Conservation (phyloP, 2,888 invertebrate species). For the Synanthedon vespiformis region DNA sequence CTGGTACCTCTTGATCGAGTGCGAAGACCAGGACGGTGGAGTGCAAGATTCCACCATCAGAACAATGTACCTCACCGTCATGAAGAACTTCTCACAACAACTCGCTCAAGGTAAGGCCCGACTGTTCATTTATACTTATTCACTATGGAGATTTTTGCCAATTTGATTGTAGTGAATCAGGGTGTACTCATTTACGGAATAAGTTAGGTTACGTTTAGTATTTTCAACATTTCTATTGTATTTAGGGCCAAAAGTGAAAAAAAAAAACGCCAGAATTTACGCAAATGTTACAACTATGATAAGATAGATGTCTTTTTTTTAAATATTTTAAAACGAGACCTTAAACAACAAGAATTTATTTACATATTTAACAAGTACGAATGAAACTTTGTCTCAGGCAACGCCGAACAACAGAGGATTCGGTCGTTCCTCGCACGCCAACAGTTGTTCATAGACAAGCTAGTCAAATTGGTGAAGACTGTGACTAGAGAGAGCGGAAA, state of each 20-base stretch:
- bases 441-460: conserved; percentile 90
- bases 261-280: too few species aligned
- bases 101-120: conserved; percentile 70
- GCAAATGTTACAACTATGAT: too few species aligned
- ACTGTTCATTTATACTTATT: too few species aligned
- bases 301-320: too few species aligned
- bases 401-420: conserved; percentile 78
- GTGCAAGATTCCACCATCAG: conserved; percentile 80
- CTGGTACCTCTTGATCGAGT: conserved; percentile 96
- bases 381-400: conserved; percentile 43
- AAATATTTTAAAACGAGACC: too few species aligned
- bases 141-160: too few species aligned
- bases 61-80: conserved; percentile 90
- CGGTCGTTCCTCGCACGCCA: conserved; percentile 85
- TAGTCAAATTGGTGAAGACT: conserved; percentile 88
- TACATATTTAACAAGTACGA: not conserved
- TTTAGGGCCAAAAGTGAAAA: too few species aligned
- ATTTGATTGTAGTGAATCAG: too few species aligned
- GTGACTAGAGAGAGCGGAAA: conserved; percentile 93
- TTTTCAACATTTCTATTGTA: too few species aligned
- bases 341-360: too few species aligned
- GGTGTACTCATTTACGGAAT: too few species aligned
- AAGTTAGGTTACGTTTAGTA: too few species aligned
- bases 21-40: conserved; percentile 85
- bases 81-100: conserved; percentile 85